A percentile compares a stretch with the other conserved stretches of the same genome.
Conservation (phyloP, 2,888 invertebrate genomes). For the Palloptera scutellata region DNA sequence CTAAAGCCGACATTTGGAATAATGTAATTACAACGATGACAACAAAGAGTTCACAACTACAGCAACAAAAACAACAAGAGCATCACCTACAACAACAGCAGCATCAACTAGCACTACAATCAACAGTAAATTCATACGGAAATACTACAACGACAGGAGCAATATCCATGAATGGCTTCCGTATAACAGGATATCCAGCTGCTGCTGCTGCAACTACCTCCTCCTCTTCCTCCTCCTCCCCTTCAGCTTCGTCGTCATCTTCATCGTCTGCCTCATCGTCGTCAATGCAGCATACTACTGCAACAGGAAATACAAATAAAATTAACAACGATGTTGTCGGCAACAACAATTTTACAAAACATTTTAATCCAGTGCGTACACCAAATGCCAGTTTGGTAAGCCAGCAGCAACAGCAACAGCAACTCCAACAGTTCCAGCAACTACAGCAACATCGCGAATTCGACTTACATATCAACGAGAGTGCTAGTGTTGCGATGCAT, state of each 20-base stretch:
- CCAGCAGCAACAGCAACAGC: slow-evolving; percentile 36
- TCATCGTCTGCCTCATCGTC: slow-evolving; percentile 26
- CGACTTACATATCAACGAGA: slow-evolving; percentile 55
- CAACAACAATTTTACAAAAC: slow-evolving; percentile 31
- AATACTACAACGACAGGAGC: slow-evolving; percentile 29
- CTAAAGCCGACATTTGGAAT: slow-evolving; percentile 12
- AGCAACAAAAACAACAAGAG: background rate
- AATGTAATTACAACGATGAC: slow-evolving; percentile 44
- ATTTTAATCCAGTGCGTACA: slow-evolving; percentile 35
- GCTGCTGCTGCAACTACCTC: slow-evolving; percentile 39
- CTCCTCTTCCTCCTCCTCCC: background rate
- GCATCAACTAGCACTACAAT: background rate
- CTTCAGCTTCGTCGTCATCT: background rate
- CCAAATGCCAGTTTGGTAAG: slow-evolving; percentile 25
- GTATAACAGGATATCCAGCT: slow-evolving; percentile 56
- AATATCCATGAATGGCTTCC: slow-evolving; percentile 55
- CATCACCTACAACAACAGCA: slow-evolving; percentile 1
- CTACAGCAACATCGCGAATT: slow-evolving; percentile 42
- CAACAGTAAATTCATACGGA: slow-evolving; percentile 16
- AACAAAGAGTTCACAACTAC: slow-evolving; percentile 25
- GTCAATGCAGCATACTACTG: slow-evolving; percentile 25
- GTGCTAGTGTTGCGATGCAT: slow-evolving; percentile 33
- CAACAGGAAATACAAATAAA: slow-evolving; percentile 35
- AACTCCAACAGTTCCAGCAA: slow-evolving; percentile 31
- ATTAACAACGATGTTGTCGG: slow-evolving; percentile 36